Evolutionary conservation across 1,140 invertebrate genomes (phyloP).

Genomic region (Pseudomyrmex flavicornis): DNA sequence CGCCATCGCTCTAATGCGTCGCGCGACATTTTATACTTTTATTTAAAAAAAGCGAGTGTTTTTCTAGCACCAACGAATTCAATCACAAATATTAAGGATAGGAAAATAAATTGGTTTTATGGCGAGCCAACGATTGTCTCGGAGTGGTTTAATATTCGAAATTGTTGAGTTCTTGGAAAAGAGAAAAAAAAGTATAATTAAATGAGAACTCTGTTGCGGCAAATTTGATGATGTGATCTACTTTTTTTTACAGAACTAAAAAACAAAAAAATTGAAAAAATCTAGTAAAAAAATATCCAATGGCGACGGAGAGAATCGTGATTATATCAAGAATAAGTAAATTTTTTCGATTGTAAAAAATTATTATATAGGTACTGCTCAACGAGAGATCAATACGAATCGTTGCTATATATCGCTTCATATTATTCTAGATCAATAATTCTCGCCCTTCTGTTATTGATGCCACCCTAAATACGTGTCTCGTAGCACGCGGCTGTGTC

Average conservation of each 20-base stretch:
- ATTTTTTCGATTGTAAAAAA: no score
- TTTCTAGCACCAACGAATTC: neutral
- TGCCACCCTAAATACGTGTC: conserved; percentile 42
- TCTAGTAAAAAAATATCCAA: neutral
- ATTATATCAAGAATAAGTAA: no score
- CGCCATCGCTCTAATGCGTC: neutral
- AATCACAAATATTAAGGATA: neutral
- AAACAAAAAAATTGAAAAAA: neutral
- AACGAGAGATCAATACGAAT: neutral
- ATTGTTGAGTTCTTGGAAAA: neutral
- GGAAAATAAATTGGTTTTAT: neutral
- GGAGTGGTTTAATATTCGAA: conserved; percentile 9
- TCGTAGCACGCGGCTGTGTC: neutral
- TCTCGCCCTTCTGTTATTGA: conserved; percentile 36
- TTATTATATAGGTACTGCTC: neutral
- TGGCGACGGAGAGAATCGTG: no score
- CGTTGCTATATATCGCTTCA: neutral
- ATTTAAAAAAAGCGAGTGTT: neutral
- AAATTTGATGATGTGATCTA: neutral
- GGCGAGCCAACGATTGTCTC: neutral
- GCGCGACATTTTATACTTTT: neutral
- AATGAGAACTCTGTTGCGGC: neutral
- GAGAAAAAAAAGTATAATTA: neutral
- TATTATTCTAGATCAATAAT: conserved; percentile 54
- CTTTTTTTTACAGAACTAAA: no score